Conservation (phyloP, 2,113 vertebrate species). For the Aepyceros melampus region DNA sequence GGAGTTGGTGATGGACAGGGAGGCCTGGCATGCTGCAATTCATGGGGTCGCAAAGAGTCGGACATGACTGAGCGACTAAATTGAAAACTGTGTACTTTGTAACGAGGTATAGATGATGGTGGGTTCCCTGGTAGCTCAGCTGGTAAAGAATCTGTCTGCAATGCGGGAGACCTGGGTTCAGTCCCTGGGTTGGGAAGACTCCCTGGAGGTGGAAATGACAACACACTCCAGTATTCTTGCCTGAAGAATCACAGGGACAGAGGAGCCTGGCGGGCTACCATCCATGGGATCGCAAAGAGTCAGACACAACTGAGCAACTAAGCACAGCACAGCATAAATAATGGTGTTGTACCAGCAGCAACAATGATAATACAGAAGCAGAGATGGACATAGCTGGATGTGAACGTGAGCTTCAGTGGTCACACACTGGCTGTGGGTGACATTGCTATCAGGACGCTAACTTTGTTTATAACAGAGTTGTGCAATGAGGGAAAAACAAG, state of each 20-base stretch:
- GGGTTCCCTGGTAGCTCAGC: neutral
- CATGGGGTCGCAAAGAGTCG: too few species aligned
- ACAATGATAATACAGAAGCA: neutral
- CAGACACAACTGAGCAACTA: too few species aligned
- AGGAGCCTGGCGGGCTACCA: too few species aligned
- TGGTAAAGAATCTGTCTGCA: neutral
- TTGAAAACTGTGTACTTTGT: too few species aligned
- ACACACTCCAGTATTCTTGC: neutral
- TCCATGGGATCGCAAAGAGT: too few species aligned
- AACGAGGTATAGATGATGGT: neutral
- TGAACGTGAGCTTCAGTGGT: fast-evolving
- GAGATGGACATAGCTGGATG: neutral
- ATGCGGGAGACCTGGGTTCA: neutral
- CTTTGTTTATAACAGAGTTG: neutral
- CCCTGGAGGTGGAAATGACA: neutral
- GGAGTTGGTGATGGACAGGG: too few species aligned
- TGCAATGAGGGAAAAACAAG: too few species aligned
- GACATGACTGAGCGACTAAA: too few species aligned
- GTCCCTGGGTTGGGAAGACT: neutral
- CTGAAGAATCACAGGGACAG: too few species aligned
- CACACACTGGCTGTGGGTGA: fast-evolving
- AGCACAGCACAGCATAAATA: too few species aligned
- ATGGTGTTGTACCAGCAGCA: too few species aligned
- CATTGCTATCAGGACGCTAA: fast-evolving
- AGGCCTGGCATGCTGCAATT: too few species aligned